Conservation (phyloP, 1,140 invertebrate species). For the Zaprionus tsacasi region DNA sequence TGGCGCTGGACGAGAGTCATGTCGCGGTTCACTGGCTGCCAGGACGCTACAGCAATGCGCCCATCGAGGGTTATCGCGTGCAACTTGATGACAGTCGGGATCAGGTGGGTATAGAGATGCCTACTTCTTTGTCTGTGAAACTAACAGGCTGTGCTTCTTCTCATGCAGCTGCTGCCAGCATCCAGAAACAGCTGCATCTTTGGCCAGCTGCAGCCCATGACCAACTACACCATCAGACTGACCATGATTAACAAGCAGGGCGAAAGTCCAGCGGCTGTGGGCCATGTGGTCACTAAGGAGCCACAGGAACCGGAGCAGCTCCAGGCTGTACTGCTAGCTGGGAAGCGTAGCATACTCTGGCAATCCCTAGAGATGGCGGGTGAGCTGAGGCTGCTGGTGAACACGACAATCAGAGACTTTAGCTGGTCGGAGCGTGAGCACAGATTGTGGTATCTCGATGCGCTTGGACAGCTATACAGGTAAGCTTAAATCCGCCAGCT, state of each 20-base stretch:
- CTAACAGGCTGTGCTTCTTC: no score
- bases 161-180: constrained; percentile 39
- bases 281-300: constrained; percentile 82
- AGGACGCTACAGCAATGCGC: constrained; percentile 93
- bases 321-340: constrained; percentile 89
- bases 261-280: constrained; percentile 87
- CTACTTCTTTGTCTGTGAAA: no score
- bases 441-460: constrained; percentile 90
- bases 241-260: constrained; percentile 92
- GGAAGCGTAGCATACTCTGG: constrained; percentile 86
- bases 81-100: constrained; percentile 86
- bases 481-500: no score
- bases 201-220: constrained; percentile 89
- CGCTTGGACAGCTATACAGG: constrained; percentile 51
- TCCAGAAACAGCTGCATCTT: constrained; percentile 86
- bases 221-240: constrained; percentile 91
- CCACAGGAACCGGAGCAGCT: constrained; percentile 51
- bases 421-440: constrained; percentile 89
- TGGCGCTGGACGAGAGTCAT: constrained; percentile 92
- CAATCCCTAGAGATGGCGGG: constrained; percentile 89
- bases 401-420: constrained; percentile 85
- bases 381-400: constrained; percentile 69
- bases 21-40: constrained; percentile 95
- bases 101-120: constrained; percentile 31
- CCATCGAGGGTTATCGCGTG: constrained; percentile 88